phyloP scores from a whole-genome alignment of 1,140 invertebrate species.

The roundworm (Caenorhabditis elegans) region DNA sequence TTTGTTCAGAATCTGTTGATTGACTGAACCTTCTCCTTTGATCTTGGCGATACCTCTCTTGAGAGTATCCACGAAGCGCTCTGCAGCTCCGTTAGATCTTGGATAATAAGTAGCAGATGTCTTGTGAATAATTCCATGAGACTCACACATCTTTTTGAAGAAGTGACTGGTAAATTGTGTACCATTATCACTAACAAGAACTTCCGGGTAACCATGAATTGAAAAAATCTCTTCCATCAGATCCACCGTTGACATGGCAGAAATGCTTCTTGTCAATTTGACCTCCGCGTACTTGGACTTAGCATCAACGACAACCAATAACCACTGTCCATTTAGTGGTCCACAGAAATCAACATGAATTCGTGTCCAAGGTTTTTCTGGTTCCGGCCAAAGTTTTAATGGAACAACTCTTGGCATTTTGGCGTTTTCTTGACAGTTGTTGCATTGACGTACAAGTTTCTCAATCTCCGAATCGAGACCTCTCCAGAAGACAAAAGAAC shows the following conservation, averaged over 20 bases:
- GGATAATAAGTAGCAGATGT: background rate
- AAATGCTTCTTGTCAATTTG: too few relatives aligned
- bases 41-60: background rate
- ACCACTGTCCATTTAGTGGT: too few relatives aligned
- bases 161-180: background rate
- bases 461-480: conserved; percentile 51
- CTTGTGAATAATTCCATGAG: background rate
- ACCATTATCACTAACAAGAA: background rate
- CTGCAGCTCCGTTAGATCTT: background rate
- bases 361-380: conserved; percentile 60
- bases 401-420: background rate
- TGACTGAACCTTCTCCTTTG: background rate
- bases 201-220: background rate
- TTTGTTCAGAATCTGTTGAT: background rate
- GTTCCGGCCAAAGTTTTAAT: conserved; percentile 43
- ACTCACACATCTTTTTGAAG: background rate
- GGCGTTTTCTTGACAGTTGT: background rate
- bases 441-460: background rate
- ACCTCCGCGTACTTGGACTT: too few relatives aligned
- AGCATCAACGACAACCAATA: too few relatives aligned
- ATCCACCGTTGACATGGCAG: too few relatives aligned
- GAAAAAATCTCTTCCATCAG: background rate
- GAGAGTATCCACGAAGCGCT: background rate
- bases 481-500: conserved; percentile 68
- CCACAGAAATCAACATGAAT: conserved; percentile 68